Evolutionary conservation across 2,797 vertebrate species (phyloP).

Genomic region (Kryptopterus vitreolus): DNA sequence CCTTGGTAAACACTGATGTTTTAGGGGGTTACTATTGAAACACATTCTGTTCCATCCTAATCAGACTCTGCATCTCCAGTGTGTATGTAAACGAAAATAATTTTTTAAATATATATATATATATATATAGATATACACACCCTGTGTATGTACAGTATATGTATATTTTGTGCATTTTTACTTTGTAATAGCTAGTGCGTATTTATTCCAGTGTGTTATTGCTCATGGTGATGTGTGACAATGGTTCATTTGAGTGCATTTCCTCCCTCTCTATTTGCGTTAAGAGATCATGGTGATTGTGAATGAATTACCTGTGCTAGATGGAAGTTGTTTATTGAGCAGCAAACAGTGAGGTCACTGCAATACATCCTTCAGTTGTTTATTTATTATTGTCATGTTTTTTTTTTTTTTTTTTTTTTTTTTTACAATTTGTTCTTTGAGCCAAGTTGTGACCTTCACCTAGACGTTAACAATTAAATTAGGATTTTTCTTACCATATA

Average conservation of each 20-base stretch:
- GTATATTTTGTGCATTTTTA: conserved; percentile 56
- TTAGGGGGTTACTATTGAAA: conserved; percentile 23
- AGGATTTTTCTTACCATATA: neutral
- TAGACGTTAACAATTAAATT: neutral
- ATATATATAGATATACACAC: conserved; percentile 52
- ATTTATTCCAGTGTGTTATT: conserved; percentile 35
- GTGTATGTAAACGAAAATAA: conserved; percentile 38
- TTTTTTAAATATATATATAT: conserved; percentile 49
- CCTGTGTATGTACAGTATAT: conserved; percentile 49
- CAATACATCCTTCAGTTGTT: neutral
- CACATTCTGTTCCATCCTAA: conserved; percentile 12
- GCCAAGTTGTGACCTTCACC: conserved; percentile 13
- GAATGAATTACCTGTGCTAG: conserved; percentile 58
- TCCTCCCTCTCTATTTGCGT: conserved; percentile 9
- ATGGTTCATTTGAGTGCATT: conserved; percentile 11
- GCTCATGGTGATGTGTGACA: conserved; percentile 42
- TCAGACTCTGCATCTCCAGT: conserved; percentile 18
- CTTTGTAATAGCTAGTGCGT: conserved; percentile 42
- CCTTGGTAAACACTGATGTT: conserved; percentile 20
- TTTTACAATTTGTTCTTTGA: conserved; percentile 13
- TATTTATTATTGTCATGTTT: no score
- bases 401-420: neutral
- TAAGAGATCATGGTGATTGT: conserved; percentile 36
- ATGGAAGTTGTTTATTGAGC: conserved; percentile 56
- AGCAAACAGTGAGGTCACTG: neutral